Conservation (phyloP, 2,797 vertebrate genomes). For the Heliangelus exortis region DNA sequence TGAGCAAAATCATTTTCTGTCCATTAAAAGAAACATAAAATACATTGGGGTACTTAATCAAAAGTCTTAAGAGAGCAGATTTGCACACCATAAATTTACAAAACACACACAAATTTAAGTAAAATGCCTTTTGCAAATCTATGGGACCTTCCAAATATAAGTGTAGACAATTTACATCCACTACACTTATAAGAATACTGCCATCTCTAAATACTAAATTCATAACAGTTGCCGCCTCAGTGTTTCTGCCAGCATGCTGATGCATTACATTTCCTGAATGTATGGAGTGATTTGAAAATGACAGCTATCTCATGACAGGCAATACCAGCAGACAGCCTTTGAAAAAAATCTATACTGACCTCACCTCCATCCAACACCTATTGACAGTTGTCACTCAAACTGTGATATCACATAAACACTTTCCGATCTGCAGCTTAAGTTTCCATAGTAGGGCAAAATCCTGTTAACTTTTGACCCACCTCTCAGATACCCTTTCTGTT, state of each 20-base stretch:
- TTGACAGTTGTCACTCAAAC: constrained; percentile 85
- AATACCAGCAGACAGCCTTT: constrained; percentile 75
- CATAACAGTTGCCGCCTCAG: constrained; percentile 14
- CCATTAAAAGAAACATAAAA: constrained; percentile 80
- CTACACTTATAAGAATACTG: not conserved
- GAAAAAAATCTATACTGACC: constrained; percentile 82
- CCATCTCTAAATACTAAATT: not conserved
- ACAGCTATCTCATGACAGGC: constrained; percentile 80
- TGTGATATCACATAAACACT: constrained; percentile 85
- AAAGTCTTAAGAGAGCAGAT: constrained; percentile 58
- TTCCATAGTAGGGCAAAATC: constrained; percentile 85
- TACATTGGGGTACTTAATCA: constrained; percentile 69
- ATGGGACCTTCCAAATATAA: constrained; percentile 6
- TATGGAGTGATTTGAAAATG: constrained; percentile 78
- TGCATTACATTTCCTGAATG: constrained; percentile 66
- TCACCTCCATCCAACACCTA: constrained; percentile 80
- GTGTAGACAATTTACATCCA: not conserved
- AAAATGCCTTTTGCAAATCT: constrained; percentile 33
- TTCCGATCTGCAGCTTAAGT: constrained; percentile 84
- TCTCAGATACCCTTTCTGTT: constrained; percentile 75
- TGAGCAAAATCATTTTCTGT: constrained; percentile 79
- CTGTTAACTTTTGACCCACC: constrained; percentile 86
- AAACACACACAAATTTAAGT: constrained; percentile 52
- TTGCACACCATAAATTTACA: constrained; percentile 62
- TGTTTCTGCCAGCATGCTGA: constrained; percentile 49